Base-by-base conservation (phyloP, 2,113 vertebrate genomes). In the Octodon degus region DNA sequence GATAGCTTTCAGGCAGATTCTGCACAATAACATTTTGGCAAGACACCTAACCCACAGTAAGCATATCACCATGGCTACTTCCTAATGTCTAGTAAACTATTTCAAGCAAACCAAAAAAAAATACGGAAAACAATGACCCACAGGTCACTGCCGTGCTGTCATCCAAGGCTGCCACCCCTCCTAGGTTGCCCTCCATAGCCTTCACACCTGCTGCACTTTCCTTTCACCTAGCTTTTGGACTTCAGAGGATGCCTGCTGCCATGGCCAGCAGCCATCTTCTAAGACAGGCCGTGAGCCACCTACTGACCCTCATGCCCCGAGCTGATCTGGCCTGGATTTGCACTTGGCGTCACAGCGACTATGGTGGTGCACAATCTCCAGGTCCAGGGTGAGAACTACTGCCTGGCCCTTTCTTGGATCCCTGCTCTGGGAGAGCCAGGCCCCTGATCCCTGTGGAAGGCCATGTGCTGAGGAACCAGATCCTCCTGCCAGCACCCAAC, bases 81-180 rank as follows among this genome's bases (percentile, higher is more conserved):
- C 65, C 11, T 2, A 1, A 12, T 22, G 25, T 72, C 40, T 16
- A 43, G 34, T n/a, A 16, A 87, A 74, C 20, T 22, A n/a, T 20
- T n/a, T 76, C n/a, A n/a, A 16, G 53, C 20, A 47, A 6, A 70
- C 13, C 34, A 30, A 22, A 34, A 74, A 74, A 70, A n/a, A 65
- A 30, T 24, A 14, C 0, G 3, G 58, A 32, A 58, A 81, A 86
- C 62, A 86, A 14, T 80, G 50, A 80, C 30, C 50, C 50, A 34
- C 4, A 43, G n/a, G 47, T 58, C 22, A 84, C 27, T 74, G 11
- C 58, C 47, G 10, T 12, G 4, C 3, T 22, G 20, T 16, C 80
- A 11, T 1, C 0, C 4, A 50, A 32, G 32, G 50, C 32, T 16
- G 5, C 5, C 12, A 1, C 2, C 1, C 76, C n/a, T 60, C 24